Percentiles rank a stretch among this genome's conserved stretches.
Evolutionary conservation across 2,113 vertebrate species (phyloP).

Genomic region (Microcebus griseorufus): DNA sequence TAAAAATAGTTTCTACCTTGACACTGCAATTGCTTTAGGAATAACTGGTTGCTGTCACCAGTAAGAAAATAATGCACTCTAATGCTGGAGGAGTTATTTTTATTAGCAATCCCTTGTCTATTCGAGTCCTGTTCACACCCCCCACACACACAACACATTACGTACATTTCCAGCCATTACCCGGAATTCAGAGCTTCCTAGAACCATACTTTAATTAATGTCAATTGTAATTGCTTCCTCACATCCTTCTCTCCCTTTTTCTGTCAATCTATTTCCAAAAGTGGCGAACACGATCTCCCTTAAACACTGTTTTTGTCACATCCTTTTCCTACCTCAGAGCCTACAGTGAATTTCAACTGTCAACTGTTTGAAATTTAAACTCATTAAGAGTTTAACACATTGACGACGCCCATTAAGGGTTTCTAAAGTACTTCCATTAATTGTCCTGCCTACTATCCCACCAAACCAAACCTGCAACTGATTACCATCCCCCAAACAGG

Average conservation of each 20-base stretch:
- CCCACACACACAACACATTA: neutral
- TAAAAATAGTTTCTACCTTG: neutral
- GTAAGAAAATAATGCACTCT: neutral
- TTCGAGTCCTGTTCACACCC: neutral
- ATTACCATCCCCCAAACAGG: neutral
- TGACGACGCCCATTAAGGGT: neutral
- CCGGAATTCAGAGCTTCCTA: neutral
- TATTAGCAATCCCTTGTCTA: neutral
- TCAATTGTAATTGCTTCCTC: constrained; percentile 38
- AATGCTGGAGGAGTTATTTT: constrained; percentile 17
- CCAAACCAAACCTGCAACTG: neutral
- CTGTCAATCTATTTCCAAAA: constrained; percentile 50
- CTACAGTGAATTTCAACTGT: constrained; percentile 17
- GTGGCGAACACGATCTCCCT: constrained; percentile 8
- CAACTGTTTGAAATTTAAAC: constrained; percentile 34
- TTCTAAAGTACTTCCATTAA: constrained; percentile 19
- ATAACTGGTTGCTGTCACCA: neutral
- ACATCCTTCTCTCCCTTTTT: neutral
- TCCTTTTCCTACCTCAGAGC: constrained; percentile 18
- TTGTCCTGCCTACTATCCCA: neutral
- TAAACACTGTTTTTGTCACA: constrained; percentile 54
- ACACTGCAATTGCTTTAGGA: neutral
- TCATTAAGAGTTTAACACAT: constrained; percentile 27
- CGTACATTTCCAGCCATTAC: neutral
- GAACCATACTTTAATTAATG: constrained; percentile 24